Evolutionary conservation across 1,140 invertebrate species (phyloP), one percentile per base, ranked within the genome.

Genomic region (Temnothorax nylanderi): DNA sequence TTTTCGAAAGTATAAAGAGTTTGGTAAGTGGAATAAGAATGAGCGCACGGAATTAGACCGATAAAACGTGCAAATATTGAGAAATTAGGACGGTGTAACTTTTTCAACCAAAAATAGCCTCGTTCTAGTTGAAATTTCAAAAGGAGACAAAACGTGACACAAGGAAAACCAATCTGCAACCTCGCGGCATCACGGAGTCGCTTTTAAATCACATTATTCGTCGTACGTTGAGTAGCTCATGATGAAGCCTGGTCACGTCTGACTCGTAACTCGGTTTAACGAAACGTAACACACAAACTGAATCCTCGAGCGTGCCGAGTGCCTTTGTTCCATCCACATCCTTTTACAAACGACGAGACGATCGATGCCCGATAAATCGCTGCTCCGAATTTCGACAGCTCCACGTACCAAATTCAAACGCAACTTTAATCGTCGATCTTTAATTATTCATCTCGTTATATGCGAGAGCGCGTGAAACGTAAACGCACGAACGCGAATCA

Each of bases 251-350:
- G 81, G 92, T 94, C 93, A 94, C 93, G 93, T 94, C 65, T 88
- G 67, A 88, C 91, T 93, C 90, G 91, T 93, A 94, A 94, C 93
- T 93, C 92, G 92, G 91, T 92, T 91, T 91, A 94, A 92, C 92
- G 93, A 93, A 94, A 94, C 92, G 91, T 92, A 94, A 94, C 92
- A 76, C 87, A 93, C 90, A 93, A 93, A 92, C 89, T 87, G 89
- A 94, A 94, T 93, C 90, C 90, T 89, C 88, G 88, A 92, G 85
- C 88, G 86, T 88, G 88, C 87, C 88, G 91, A 90, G 47, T 18
- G 64, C 51, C 37, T 82, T 82, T 82, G 78, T 82, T 58, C 16
- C 26, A 13, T 44, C 34, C 37, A 56, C 78, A 44, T 81, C 21
- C 78, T 71, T 58, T 72, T 72, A 32, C 21, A 18, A 26, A 34